phyloP scores from a whole-genome alignment of 2,888 invertebrate species.

The Apotomis turbidana region DNA sequence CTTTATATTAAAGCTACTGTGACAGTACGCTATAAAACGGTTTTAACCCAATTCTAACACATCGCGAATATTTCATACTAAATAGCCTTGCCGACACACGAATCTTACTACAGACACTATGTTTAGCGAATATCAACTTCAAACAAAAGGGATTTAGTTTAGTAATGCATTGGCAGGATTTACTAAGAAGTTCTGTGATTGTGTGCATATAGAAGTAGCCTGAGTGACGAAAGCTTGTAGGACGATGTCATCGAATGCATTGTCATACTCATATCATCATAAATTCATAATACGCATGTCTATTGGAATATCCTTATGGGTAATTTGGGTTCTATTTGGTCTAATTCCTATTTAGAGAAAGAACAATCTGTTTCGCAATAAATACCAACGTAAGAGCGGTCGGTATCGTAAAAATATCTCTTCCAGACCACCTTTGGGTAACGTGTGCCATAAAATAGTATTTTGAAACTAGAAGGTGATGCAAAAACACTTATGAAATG shows the following conservation, averaged over 20 bases:
- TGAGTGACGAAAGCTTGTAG: not conserved
- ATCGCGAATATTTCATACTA: conserved; percentile 31
- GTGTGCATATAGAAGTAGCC: conserved; percentile 11
- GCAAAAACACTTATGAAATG: too few species aligned
- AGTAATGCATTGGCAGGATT: conserved; percentile 3
- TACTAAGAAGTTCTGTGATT: conserved; percentile 1
- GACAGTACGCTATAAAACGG: conserved; percentile 11
- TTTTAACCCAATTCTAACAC: conserved; percentile 38
- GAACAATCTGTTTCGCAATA: too few species aligned
- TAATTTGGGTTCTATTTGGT: too few species aligned
- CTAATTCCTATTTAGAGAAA: too few species aligned
- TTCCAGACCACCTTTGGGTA: too few species aligned
- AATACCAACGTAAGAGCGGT: too few species aligned
- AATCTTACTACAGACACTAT: not conserved
- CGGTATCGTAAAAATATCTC: too few species aligned
- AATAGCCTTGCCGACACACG: not conserved
- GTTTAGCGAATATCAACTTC: not conserved
- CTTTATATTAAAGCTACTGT: too few species aligned
- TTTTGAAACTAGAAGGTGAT: too few species aligned
- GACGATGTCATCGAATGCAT: not conserved
- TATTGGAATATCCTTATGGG: too few species aligned
- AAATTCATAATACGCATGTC: too few species aligned
- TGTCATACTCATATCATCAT: not conserved
- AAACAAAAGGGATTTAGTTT: not conserved
- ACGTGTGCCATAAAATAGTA: too few species aligned